Percentiles rank a stretch among this genome's conserved stretches.
Conservation (phyloP, 2,797 vertebrate species). For the Antennarius maculatus region DNA sequence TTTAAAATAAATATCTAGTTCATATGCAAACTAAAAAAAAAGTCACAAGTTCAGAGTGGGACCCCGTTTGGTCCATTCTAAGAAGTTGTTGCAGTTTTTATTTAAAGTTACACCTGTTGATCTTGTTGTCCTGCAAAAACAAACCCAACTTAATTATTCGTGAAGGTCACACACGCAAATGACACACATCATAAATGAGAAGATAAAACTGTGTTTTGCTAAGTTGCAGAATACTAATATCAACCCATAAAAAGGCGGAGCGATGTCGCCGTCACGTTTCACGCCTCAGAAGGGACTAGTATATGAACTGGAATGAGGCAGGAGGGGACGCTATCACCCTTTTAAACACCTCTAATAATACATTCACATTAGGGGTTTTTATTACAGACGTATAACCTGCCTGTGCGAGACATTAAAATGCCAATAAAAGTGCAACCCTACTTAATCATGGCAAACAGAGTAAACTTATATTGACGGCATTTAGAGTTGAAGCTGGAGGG, state of each 20-base stretch:
- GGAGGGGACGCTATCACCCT: constrained; percentile 16
- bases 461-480: too few relatives aligned
- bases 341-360: constrained; percentile 24
- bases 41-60: too few relatives aligned
- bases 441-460: background rate
- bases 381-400: constrained; percentile 6
- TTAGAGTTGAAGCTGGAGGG: constrained; percentile 6
- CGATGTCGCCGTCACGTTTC: constrained; percentile 12
- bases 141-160: too few relatives aligned
- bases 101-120: too few relatives aligned
- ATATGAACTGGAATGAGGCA: constrained; percentile 3
- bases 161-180: background rate
- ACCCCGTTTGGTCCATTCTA: too few relatives aligned
- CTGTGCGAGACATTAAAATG: background rate
- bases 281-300: constrained; percentile 14
- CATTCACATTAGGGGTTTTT: constrained; percentile 9
- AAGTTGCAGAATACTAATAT: constrained; percentile 10
- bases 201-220: background rate
- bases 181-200: background rate
- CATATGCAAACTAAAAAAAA: too few relatives aligned
- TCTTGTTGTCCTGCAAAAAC: too few relatives aligned
- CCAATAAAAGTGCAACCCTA: constrained; percentile 8
- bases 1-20: too few relatives aligned
- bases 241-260: constrained; percentile 10
- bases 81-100: too few relatives aligned